Conservation (phyloP, 1,140 invertebrate genomes). For the Subanguina moxae region DNA sequence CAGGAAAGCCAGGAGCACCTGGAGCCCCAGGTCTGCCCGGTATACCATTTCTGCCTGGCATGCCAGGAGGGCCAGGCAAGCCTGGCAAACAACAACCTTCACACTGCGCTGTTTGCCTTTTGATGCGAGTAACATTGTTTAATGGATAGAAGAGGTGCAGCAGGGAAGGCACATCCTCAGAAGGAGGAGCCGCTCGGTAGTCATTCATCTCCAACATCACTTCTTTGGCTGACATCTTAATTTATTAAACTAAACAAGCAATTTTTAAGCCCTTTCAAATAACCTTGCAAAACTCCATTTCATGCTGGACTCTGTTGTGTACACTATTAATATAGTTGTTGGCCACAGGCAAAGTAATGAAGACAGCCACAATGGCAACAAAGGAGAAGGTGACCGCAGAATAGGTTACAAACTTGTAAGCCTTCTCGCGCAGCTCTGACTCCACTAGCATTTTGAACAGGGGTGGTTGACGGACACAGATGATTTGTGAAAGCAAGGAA, state of each 20-base stretch:
- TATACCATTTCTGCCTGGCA: conserved; percentile 54
- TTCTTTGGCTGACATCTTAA: conserved; percentile 57
- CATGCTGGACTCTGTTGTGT: conserved; percentile 51
- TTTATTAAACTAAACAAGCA: conserved; percentile 3
- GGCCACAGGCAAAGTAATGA: conserved; percentile 57
- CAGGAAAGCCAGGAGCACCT: conserved; percentile 55
- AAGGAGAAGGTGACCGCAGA: conserved; percentile 55
- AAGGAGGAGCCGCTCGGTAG: conserved; percentile 33
- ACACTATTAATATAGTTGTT: conserved; percentile 59
- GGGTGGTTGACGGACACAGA: too few species aligned
- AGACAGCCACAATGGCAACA: conserved; percentile 54
- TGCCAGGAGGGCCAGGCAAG: conserved; percentile 50
- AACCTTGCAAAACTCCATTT: conserved; percentile 60
- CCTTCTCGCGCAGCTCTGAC: conserved; percentile 39
- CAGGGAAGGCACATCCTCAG: conserved; percentile 21
- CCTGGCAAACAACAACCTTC: conserved; percentile 56
- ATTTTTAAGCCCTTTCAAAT: background rate
- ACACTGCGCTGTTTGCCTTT: conserved; percentile 38
- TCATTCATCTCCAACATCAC: conserved; percentile 58
- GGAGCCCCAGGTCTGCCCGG: conserved; percentile 54
- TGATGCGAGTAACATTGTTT: conserved; percentile 31
- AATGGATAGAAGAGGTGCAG: conserved; percentile 8
- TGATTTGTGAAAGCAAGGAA: too few species aligned
- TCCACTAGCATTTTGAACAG: conserved; percentile 5
- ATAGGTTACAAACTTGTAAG: conserved; percentile 52